phyloP scores from a whole-genome alignment of 2,888 invertebrate species.

The Cabera pusaria region DNA sequence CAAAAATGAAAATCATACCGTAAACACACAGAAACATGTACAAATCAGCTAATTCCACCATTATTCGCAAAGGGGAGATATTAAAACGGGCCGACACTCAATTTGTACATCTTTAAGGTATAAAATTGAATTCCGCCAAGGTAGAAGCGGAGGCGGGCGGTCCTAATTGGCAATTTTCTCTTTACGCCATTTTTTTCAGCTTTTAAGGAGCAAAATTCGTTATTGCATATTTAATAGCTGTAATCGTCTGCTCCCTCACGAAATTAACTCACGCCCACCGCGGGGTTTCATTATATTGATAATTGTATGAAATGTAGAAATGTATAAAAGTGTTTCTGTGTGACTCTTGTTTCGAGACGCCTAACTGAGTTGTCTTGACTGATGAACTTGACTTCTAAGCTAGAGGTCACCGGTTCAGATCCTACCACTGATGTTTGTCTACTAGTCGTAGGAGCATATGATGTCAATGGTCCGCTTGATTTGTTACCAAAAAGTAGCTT shows the following conservation, averaged over 20 bases:
- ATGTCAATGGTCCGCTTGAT: too few relatives aligned
- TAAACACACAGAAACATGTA: conserved; percentile 22
- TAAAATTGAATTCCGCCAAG: conserved; percentile 69
- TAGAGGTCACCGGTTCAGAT: too few relatives aligned
- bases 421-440: too few relatives aligned
- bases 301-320: too few relatives aligned
- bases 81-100: conserved; percentile 61
- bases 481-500: too few relatives aligned
- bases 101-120: conserved; percentile 72
- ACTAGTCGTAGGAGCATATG: too few relatives aligned
- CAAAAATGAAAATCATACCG: too few relatives aligned
- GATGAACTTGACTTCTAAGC: too few relatives aligned
- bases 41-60: conserved; percentile 49
- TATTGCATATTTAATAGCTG: conserved; percentile 81
- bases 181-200: conserved; percentile 79
- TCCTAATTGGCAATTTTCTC: conserved; percentile 80
- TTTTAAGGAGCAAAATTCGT: conserved; percentile 82
- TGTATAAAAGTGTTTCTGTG: too few relatives aligned
- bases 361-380: too few relatives aligned
- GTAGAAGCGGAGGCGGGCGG: conserved; percentile 40
- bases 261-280: conserved; percentile 47
- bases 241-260: conserved; percentile 72
- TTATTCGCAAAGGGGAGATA: conserved; percentile 49
- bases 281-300: too few relatives aligned
- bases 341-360: too few relatives aligned